phyloP scores from a whole-genome alignment of 2,888 invertebrate genomes.

The Agrotis clavis region DNA sequence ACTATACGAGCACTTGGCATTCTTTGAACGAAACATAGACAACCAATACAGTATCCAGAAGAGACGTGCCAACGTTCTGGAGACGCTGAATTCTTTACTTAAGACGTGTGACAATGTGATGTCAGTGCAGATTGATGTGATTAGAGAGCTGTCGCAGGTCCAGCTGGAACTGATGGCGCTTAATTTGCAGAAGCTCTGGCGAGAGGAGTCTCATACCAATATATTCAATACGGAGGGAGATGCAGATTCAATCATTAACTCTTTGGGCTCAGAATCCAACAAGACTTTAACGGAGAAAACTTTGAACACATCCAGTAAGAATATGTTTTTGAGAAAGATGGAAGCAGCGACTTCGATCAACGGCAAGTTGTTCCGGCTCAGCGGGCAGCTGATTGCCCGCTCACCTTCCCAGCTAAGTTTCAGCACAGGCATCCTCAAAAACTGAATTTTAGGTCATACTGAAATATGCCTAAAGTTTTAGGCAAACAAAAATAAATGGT shows the following conservation, averaged over 20 bases:
- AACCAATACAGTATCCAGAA: constrained; percentile 91
- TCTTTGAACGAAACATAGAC: constrained; percentile 94
- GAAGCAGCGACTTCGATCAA: constrained; percentile 86
- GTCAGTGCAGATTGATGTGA: constrained; percentile 91
- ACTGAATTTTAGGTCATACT: constrained; percentile 26
- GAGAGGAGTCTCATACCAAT: constrained; percentile 86
- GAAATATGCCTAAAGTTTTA: constrained; percentile 15
- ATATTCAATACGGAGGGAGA: constrained; percentile 81
- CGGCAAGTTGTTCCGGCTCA: constrained; percentile 82
- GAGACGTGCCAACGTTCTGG: constrained; percentile 91
- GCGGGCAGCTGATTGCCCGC: constrained; percentile 78
- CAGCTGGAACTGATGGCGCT: constrained; percentile 92
- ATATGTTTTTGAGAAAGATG: constrained; percentile 86
- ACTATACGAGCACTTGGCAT: constrained; percentile 93
- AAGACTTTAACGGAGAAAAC: constrained; percentile 85
- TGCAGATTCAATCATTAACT: constrained; percentile 85
- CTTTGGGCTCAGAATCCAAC: constrained; percentile 82
- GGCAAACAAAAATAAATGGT: constrained; percentile 4
- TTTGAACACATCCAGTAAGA: constrained; percentile 81
- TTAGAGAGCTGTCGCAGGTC: constrained; percentile 91
- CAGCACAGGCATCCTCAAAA: constrained; percentile 67
- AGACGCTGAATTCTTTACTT: constrained; percentile 90
- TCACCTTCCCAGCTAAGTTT: constrained; percentile 82
- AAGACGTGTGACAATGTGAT: constrained; percentile 87
- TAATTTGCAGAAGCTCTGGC: constrained; percentile 91